Evolutionary conservation across 2,888 invertebrate species (phyloP).

Genomic region (Microctonus aethiopoides): DNA sequence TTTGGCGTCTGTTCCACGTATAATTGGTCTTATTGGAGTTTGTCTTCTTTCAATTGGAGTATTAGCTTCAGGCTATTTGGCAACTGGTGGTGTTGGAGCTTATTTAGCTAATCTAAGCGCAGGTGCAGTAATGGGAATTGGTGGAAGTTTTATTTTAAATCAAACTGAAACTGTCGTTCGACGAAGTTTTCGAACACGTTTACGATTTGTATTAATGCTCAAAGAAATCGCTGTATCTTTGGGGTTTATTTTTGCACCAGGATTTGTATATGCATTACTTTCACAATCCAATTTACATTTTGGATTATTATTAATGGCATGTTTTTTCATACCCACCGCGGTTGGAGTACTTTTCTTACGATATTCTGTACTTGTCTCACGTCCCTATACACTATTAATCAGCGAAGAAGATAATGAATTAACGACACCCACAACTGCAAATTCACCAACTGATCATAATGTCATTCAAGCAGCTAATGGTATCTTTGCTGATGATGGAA

Average conservation of each 20-base stretch:
- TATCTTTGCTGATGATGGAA: slow-evolving; percentile 20
- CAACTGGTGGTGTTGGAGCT: slow-evolving; percentile 60
- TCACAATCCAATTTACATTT: slow-evolving; percentile 44
- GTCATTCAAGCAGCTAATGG: background rate
- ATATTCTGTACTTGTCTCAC: slow-evolving; percentile 35
- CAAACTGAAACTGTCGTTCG: slow-evolving; percentile 53
- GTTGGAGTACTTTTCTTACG: slow-evolving; percentile 51
- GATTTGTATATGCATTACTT: slow-evolving; percentile 48
- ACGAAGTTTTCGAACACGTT: slow-evolving; percentile 51
- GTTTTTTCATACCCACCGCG: slow-evolving; percentile 51
- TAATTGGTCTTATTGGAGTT: slow-evolving; percentile 57
- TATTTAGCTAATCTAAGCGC: slow-evolving; percentile 59
- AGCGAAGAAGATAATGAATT: slow-evolving; percentile 53
- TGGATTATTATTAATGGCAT: slow-evolving; percentile 52
- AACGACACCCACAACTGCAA: slow-evolving; percentile 26
- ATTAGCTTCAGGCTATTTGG: slow-evolving; percentile 58
- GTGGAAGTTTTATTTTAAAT: slow-evolving; percentile 55
- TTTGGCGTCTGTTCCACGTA: slow-evolving; percentile 53
- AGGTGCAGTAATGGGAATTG: slow-evolving; percentile 61
- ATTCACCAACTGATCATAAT: slow-evolving; percentile 27
- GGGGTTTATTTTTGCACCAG: slow-evolving; percentile 52
- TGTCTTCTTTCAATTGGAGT: slow-evolving; percentile 52
- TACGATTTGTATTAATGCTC: slow-evolving; percentile 48
- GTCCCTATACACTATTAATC: slow-evolving; percentile 49
- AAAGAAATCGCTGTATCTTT: slow-evolving; percentile 51